Conservation (phyloP, 2,888 invertebrate species). For the Leptodirus hochenwartii region DNA sequence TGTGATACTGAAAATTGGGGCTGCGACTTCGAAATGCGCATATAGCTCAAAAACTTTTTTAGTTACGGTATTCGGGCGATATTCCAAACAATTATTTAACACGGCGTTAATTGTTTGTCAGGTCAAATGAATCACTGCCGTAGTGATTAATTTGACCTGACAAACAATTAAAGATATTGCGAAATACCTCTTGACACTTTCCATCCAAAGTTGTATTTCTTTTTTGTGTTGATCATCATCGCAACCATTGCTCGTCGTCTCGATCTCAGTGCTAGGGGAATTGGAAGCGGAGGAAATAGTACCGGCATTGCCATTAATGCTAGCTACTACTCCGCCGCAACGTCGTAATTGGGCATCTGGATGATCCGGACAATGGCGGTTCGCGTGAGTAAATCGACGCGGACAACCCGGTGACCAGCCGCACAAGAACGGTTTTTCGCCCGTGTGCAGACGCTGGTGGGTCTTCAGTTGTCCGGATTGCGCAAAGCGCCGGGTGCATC, state of each 20-base stretch:
- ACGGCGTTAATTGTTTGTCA: too few relatives aligned
- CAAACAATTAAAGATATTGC: too few relatives aligned
- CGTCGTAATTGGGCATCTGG: conserved; percentile 36
- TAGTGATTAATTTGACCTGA: too few relatives aligned
- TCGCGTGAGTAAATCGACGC: conserved; percentile 57
- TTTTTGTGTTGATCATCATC: conserved; percentile 27
- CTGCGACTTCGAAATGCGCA: too few relatives aligned
- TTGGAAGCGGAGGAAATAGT: too few relatives aligned
- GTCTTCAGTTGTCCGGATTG: conserved; percentile 64
- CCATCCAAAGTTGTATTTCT: conserved; percentile 26
- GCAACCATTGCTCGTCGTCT: too few relatives aligned
- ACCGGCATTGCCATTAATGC: conserved; percentile 23
- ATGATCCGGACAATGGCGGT: conserved; percentile 55
- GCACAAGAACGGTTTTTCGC: conserved; percentile 58
- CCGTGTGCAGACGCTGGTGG: conserved; percentile 57
- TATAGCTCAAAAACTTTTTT: too few relatives aligned
- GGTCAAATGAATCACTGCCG: too few relatives aligned
- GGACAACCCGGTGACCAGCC: conserved; percentile 40
- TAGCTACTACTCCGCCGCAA: conserved; percentile 16
- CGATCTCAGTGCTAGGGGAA: too few relatives aligned
- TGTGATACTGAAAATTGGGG: too few relatives aligned
- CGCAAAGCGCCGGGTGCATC: conserved; percentile 50
- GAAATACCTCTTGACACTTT: conserved; percentile 29
- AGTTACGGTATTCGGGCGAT: too few relatives aligned
- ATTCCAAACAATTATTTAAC: too few relatives aligned